phyloP scores from a whole-genome alignment of 2,888 invertebrate species.

The Gibbula magus region DNA sequence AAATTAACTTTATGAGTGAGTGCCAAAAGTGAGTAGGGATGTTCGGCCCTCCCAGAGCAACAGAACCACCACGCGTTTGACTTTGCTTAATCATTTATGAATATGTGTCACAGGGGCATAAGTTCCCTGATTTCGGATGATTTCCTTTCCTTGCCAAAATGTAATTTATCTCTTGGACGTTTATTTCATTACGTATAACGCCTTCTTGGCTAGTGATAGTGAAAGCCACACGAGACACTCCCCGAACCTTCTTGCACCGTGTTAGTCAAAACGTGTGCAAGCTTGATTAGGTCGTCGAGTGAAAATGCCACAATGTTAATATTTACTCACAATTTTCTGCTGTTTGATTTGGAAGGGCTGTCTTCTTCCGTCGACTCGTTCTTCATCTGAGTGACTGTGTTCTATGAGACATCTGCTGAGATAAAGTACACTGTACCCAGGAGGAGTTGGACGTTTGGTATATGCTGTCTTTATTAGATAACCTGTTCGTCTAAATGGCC shows the following conservation, averaged over 20 bases:
- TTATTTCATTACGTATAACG: conserved; percentile 4
- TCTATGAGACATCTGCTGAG: background rate
- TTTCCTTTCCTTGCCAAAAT: conserved; percentile 8
- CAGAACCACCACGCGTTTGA: background rate
- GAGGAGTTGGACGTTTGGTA: background rate
- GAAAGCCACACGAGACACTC: background rate
- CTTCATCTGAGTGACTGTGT: background rate
- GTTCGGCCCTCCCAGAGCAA: background rate
- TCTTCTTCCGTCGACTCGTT: background rate
- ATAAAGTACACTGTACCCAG: background rate
- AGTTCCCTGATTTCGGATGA: conserved; percentile 5
- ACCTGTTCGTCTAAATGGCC: background rate
- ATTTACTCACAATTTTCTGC: conserved; percentile 10
- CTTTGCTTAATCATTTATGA: conserved; percentile 25
- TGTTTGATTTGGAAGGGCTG: conserved; percentile 7
- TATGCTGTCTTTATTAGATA: background rate
- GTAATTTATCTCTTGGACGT: conserved; percentile 1
- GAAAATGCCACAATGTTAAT: conserved; percentile 7
- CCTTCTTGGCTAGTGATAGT: background rate
- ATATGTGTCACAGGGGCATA: conserved; percentile 2
- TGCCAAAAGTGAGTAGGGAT: conserved; percentile 6
- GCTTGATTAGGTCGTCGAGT: background rate
- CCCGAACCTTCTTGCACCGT: background rate
- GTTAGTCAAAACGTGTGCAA: background rate
- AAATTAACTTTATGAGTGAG: conserved; percentile 26